Percentiles rank a stretch among this genome's conserved stretches.
Evolutionary conservation across 2,113 vertebrate species (phyloP).

Genomic region (Tetraodon nigroviridis): DNA sequence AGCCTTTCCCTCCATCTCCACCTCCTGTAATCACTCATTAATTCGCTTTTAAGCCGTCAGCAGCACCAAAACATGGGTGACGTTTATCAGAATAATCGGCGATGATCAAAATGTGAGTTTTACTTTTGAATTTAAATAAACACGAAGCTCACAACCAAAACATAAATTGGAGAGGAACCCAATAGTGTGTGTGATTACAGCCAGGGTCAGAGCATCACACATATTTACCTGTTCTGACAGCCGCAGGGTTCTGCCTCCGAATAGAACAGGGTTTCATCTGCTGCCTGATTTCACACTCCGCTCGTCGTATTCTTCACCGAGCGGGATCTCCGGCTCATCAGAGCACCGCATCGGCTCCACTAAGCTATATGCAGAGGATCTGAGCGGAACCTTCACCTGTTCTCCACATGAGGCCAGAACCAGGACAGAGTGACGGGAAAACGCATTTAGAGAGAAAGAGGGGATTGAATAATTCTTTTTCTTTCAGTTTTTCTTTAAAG

Average conservation of each 20-base stretch:
- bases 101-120: too few relatives aligned
- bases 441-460: too few relatives aligned
- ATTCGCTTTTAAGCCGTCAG: constrained; percentile 8
- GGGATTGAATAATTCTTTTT: too few relatives aligned
- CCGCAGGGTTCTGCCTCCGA: constrained; percentile 2
- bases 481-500: too few relatives aligned
- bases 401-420: too few relatives aligned
- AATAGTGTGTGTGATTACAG: too few relatives aligned
- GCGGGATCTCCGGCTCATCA: constrained; percentile 49
- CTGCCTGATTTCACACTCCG: constrained; percentile 69
- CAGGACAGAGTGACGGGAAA: too few relatives aligned
- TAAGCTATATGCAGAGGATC: constrained; percentile 54
- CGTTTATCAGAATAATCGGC: too few relatives aligned
- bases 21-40: constrained; percentile 1
- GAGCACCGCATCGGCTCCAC: constrained; percentile 19
- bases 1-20: constrained; percentile 3
- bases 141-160: too few relatives aligned
- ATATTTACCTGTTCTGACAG: constrained; percentile 7
- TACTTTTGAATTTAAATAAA: too few relatives aligned
- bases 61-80: background rate
- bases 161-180: background rate
- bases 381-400: constrained; percentile 10
- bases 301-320: constrained; percentile 54
- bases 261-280: constrained; percentile 54
- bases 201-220: too few relatives aligned